These are phyloP conservation scores for Barbus barbus DNA, from an alignment of 2,113 vertebrate genomes.

Conservation along the genomic window DNA sequence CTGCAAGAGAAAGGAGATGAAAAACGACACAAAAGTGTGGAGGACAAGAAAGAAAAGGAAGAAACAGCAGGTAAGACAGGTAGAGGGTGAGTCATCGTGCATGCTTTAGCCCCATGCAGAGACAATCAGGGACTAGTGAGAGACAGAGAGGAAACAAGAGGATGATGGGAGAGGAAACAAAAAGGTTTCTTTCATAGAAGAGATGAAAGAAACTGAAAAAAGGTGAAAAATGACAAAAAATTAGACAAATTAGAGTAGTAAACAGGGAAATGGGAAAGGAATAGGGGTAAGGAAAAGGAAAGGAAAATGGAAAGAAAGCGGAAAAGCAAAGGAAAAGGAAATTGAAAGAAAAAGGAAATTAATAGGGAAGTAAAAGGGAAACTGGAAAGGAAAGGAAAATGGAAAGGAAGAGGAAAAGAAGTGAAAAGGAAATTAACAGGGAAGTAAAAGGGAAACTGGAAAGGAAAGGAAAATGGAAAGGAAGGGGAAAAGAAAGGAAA, in stretches of 20 bases:
- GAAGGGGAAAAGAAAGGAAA: neutral
- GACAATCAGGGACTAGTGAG: neutral
- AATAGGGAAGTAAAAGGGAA: neutral
- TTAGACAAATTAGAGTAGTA: neutral
- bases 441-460: neutral
- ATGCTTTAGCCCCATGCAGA: constrained; percentile 53
- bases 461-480: neutral
- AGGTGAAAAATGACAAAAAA: neutral
- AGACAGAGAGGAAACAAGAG: neutral
- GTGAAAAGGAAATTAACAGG: constrained; percentile 13
- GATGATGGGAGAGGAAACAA: neutral
- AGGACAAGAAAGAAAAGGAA: constrained; percentile 60
- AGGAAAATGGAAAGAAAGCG: neutral
- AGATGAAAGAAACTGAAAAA: neutral
- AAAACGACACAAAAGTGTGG: neutral
- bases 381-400: neutral
- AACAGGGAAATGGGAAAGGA: neutral
- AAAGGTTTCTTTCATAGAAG: neutral
- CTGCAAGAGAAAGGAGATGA: neutral
- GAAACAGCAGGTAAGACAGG: constrained; percentile 59
- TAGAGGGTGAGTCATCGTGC: constrained; percentile 46
- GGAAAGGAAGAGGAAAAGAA: constrained; percentile 5
- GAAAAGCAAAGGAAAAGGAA: neutral
- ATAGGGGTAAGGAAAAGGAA: neutral
- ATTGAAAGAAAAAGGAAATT: constrained; percentile 27